These are phyloP conservation scores for Drosophila bipectinata DNA, from an alignment of 1,140 invertebrate species.

Conservation along the genomic window DNA sequence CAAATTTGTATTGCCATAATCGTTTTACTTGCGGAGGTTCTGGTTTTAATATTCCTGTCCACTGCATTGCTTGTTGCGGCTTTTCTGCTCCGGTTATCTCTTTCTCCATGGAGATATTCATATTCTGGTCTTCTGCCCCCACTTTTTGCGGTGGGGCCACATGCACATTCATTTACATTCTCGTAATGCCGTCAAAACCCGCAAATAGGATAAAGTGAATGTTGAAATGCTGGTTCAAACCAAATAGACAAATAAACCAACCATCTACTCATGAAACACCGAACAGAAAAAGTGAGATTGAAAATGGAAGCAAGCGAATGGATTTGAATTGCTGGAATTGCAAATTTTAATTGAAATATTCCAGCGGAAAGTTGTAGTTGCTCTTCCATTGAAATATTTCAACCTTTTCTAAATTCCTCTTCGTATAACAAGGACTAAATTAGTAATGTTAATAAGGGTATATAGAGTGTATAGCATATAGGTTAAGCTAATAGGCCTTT, in stretches of 20 bases:
- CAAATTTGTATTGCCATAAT: conserved; percentile 67
- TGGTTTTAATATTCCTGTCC: conserved; percentile 12
- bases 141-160: neutral
- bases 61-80: conserved; percentile 57
- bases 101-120: neutral
- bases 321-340: conserved; percentile 33
- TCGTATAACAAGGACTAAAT: too few relatives aligned
- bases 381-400: neutral
- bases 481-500: too few relatives aligned
- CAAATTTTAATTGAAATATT: conserved; percentile 56
- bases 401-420: neutral
- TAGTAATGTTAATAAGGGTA: too few relatives aligned
- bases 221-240: conserved; percentile 59
- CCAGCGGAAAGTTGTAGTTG: neutral
- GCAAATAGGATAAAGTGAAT: conserved; percentile 57
- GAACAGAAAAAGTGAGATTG: neutral
- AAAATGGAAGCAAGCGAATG: neutral
- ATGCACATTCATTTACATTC: conserved; percentile 7
- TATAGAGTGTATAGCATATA: too few relatives aligned
- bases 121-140: neutral
- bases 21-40: conserved; percentile 24
- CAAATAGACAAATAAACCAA: conserved; percentile 42
- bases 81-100: conserved; percentile 35
- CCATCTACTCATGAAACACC: conserved; percentile 2
- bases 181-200: conserved; percentile 49